Conservation (phyloP, 2,797 vertebrate genomes). For the Schizothorax lantsangensis region DNA sequence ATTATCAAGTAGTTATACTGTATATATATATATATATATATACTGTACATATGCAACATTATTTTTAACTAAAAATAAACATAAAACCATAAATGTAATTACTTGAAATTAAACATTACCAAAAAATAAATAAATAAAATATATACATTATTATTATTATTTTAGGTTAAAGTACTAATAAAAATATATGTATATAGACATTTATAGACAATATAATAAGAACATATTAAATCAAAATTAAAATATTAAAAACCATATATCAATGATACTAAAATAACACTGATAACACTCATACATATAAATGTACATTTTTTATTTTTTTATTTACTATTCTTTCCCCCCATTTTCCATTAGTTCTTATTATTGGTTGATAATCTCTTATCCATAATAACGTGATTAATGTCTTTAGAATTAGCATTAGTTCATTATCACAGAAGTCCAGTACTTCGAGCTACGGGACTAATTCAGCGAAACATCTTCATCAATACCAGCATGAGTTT, state of each 20-base stretch:
- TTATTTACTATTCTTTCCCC: background rate
- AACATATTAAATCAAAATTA: background rate
- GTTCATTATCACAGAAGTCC: too few relatives aligned
- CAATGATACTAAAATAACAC: background rate
- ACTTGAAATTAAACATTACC: background rate
- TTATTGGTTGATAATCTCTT: background rate
- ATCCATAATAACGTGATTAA: background rate
- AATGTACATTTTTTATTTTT: background rate
- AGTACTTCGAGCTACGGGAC: background rate
- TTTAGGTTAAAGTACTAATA: background rate
- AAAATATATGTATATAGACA: too few relatives aligned
- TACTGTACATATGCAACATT: background rate
- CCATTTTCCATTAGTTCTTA: background rate
- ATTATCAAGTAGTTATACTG: background rate
- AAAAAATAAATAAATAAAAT: too few relatives aligned
- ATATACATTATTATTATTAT: too few relatives aligned
- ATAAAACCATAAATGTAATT: background rate
- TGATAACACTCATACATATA: background rate
- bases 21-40: background rate
- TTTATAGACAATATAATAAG: background rate
- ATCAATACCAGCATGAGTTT: background rate
- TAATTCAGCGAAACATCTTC: background rate
- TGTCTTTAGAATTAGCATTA: background rate
- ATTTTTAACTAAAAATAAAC: background rate
- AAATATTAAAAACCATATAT: background rate